phyloP scores from a whole-genome alignment of 2,888 invertebrate species.

The Halocaridina rubra region DNA sequence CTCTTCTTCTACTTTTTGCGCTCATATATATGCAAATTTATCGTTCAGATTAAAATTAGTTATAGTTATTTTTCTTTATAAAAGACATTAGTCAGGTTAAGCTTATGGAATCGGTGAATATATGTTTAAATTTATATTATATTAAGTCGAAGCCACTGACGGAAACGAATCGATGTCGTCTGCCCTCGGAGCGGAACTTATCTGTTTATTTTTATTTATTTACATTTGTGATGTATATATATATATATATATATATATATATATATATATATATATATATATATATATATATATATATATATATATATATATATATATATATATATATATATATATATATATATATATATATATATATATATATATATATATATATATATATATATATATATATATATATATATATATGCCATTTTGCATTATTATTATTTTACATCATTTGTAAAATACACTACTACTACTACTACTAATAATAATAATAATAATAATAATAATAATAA shows the following conservation, averaged over 20 bases:
- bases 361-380: not conserved
- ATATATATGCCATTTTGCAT: not conserved
- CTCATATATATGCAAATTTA: not conserved
- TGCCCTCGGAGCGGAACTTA: conserved; percentile 23
- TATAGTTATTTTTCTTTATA: not conserved
- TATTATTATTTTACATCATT: too few species aligned
- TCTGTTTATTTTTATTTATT: not conserved
- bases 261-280: not conserved
- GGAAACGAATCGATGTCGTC: conserved; percentile 37
- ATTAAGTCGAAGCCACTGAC: not conserved
- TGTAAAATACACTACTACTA: too few species aligned
- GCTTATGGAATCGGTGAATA: not conserved
- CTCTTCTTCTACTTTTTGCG: not conserved
- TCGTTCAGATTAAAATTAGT: not conserved
- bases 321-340: not conserved
- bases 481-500: not conserved
- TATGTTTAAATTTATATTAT: not conserved
- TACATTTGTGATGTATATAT: not conserved
- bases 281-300: not conserved
- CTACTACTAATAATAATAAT: too few species aligned
- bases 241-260: not conserved
- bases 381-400: not conserved
- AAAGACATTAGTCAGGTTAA: too few species aligned
- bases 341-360: not conserved
- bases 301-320: not conserved